Evolutionary conservation across 2,113 vertebrate genomes (phyloP).

Genomic region (Hemiprocne comata): DNA sequence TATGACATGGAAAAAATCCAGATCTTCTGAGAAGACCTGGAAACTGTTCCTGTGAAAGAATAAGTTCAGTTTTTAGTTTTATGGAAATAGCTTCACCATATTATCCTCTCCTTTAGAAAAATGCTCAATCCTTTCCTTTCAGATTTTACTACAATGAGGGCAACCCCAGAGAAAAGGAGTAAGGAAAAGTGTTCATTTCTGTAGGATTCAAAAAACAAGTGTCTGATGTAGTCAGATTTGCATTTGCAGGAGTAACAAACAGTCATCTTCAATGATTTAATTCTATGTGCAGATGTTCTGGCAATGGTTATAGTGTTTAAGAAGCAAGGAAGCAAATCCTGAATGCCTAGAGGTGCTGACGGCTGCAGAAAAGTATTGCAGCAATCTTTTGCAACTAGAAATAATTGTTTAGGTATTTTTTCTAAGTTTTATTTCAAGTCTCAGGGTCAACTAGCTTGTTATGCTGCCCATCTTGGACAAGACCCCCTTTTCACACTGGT

Average conservation of each 20-base stretch:
- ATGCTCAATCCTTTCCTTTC: background rate
- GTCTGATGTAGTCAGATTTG: background rate
- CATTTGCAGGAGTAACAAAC: background rate
- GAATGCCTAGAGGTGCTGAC: background rate
- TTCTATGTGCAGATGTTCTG: constrained; percentile 5
- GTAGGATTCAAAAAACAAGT: background rate
- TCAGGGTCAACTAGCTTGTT: background rate
- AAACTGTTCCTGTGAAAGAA: background rate
- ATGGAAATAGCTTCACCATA: background rate
- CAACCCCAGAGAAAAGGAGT: background rate
- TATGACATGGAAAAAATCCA: background rate
- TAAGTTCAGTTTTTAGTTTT: background rate
- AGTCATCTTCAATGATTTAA: background rate
- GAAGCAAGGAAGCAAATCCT: background rate
- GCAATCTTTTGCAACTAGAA: background rate
- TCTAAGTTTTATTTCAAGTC: background rate
- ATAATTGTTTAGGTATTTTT: background rate
- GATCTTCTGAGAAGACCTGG: background rate
- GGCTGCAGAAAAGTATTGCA: background rate
- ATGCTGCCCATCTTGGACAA: background rate
- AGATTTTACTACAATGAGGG: background rate
- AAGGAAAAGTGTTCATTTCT: background rate
- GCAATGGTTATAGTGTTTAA: background rate
- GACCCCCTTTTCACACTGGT: background rate
- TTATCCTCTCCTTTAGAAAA: background rate